Conservation (phyloP, 2,797 vertebrate genomes). For the Neostethus bicornis region DNA sequence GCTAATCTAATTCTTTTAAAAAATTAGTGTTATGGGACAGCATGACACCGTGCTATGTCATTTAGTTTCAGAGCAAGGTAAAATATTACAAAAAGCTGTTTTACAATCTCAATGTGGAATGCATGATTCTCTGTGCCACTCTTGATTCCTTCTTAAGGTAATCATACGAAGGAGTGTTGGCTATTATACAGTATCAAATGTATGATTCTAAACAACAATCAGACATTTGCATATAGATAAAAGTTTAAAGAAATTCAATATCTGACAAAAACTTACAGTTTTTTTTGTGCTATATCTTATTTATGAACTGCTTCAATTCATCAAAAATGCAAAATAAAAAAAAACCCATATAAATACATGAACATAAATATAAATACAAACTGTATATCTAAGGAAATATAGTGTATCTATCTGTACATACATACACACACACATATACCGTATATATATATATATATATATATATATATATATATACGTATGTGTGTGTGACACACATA, state of each 20-base stretch:
- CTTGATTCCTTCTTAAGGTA: conserved; percentile 32
- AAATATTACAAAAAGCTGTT: conserved; percentile 74
- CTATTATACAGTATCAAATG: conserved; percentile 2
- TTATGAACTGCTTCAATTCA: no score
- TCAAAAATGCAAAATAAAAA: no score
- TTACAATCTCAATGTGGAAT: conserved; percentile 40
- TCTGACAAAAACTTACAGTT: conserved; percentile 13
- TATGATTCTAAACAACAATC: not conserved
- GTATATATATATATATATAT: no score
- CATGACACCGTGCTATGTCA: conserved; percentile 61
- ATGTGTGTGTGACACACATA: no score
- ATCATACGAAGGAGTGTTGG: not conserved
- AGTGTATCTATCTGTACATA: no score
- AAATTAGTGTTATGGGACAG: conserved; percentile 58
- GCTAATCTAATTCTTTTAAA: conserved; percentile 79
- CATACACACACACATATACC: no score
- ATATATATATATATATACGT: no score
- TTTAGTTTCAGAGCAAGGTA: conserved; percentile 67
- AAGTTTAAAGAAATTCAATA: conserved; percentile 2
- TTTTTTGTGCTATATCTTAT: no score
- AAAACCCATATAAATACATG: conserved; percentile 24
- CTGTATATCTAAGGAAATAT: no score
- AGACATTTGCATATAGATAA: not conserved
- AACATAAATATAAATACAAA: no score
- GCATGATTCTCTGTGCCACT: conserved; percentile 39